Evolutionary conservation across 2,113 vertebrate species (phyloP), one percentile per base, ranked within the genome.

Genomic region (Cinclus cinclus): DNA sequence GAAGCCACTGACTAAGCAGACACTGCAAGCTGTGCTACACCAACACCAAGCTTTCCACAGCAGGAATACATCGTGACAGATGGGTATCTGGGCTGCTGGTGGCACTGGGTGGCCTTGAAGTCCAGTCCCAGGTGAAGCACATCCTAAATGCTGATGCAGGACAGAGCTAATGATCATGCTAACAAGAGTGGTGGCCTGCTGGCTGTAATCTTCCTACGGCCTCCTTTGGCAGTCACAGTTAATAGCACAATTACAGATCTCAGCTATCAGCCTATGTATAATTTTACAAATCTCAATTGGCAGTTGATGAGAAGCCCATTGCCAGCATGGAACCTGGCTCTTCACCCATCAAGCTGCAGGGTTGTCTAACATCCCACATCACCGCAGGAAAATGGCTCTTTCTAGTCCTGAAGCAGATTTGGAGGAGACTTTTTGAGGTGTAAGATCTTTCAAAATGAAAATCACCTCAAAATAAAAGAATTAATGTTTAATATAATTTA

Each of bases 11-110:
- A 37, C 5, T 50, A 16, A 87, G 24, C 27, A 46, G 55, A 41
- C 14, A 6, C 11, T 56, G 28, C 44, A 52, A 16, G 15, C 55
- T 53, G 46, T 62, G 79, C 25, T 53, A n/a, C 47, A 50, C 53
- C 15, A 30, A 3, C 4, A 2, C 33, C 42, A 37, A 37, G 22
- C 44, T 80, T 56, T 81, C 80, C 68, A 21, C 17, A 37, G 35
- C 9, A 14, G 73, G 50, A 77, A 7, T 47, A 3, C 37, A 13
- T 25, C 0, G 0, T 35, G 55, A 17, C 33, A 71, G 49, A 30
- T 0, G 0, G 21, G 30, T 19, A 25, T 20, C 46, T 3, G 4
- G 33, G 28, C 37, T 76, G 52, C 55, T 53, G 33, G 6, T 49
- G 35, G 24, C 28, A 28, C 7, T 59, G 56, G 28, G 56, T 60